Percentiles rank a stretch among this genome's conserved stretches.
phyloP scores from a whole-genome alignment of 2,113 vertebrate species.

The Zeus faber region DNA sequence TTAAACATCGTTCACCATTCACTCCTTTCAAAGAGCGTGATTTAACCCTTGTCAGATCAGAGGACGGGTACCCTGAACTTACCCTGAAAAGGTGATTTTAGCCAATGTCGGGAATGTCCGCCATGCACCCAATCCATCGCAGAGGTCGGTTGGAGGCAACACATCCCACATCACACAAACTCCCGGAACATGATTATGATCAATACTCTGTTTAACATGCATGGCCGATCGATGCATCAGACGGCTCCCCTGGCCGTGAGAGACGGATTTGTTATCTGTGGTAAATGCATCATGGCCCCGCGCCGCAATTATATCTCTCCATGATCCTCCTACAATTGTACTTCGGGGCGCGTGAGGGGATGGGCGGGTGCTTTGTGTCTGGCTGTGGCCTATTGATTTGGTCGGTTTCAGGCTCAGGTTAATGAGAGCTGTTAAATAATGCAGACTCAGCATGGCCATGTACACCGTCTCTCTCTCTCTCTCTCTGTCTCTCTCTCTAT shows the following conservation, averaged over 20 bases:
- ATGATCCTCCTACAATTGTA: slow-evolving; percentile 11
- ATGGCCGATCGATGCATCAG: slow-evolving; percentile 37
- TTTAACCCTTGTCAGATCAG: too few species aligned
- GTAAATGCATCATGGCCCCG: slow-evolving; percentile 44
- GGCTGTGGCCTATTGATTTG: slow-evolving; percentile 51
- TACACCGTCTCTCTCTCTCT: slow-evolving; percentile 1
- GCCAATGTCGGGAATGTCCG: too few species aligned
- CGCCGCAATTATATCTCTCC: slow-evolving; percentile 38
- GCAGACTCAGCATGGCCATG: slow-evolving; percentile 43
- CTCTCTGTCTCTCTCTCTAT: not conserved
- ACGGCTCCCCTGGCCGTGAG: slow-evolving; percentile 39
- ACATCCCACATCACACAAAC: too few species aligned
- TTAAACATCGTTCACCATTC: too few species aligned
- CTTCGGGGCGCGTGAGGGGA: too few species aligned
- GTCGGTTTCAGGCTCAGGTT: slow-evolving; percentile 52
- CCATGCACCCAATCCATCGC: too few species aligned
- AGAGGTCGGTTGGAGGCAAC: too few species aligned
- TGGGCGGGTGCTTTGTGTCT: slow-evolving; percentile 39
- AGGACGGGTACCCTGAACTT: too few species aligned
- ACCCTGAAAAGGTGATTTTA: too few species aligned
- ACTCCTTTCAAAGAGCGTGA: too few species aligned
- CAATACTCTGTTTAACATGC: slow-evolving; percentile 37
- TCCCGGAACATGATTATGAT: too few species aligned
- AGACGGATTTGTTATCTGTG: too few species aligned
- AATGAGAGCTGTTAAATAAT: slow-evolving; percentile 72